These are phyloP conservation scores for Atopsyche davidsoni DNA, from an alignment of 1,140 invertebrate species.

Conservation along the genomic window DNA sequence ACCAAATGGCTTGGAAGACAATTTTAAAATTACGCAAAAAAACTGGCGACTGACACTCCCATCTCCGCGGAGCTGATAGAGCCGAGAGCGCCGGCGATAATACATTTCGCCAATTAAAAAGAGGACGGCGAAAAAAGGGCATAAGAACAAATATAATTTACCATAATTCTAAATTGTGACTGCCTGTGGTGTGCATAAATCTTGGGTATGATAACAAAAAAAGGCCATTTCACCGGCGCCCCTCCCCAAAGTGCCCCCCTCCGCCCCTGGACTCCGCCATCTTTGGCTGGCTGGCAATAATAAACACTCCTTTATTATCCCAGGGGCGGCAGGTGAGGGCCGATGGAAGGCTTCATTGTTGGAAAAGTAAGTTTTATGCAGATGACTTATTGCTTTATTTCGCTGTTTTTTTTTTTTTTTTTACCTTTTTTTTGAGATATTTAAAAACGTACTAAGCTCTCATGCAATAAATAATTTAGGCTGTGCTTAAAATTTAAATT, in stretches of 20 bases:
- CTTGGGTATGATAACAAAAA: constrained; percentile 31
- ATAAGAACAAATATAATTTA: constrained; percentile 32
- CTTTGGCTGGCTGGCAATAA: constrained; percentile 29
- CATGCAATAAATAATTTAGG: no score
- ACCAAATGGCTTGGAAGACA: no score
- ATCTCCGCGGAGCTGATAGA: no score
- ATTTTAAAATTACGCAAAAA: no score
- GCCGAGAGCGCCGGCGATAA: constrained; percentile 24
- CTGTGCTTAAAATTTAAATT: no score
- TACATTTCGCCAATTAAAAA: constrained; percentile 30
- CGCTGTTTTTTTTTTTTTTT: no score
- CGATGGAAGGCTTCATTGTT: constrained; percentile 14
- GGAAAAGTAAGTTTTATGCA: constrained; percentile 5
- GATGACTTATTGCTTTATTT: no score
- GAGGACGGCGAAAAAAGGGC: constrained; percentile 25
- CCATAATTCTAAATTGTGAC: constrained; percentile 31
- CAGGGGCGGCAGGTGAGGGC: constrained; percentile 25
- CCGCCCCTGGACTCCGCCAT: constrained; percentile 19
- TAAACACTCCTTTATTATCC: constrained; percentile 31
- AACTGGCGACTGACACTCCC: no score
- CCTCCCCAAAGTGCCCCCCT: constrained; percentile 5
- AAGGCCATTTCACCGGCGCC: constrained; percentile 28
- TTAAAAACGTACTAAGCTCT: no score
- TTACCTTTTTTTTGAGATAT: no score
- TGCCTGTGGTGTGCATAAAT: constrained; percentile 31